Conservation (phyloP, 2,797 vertebrate genomes). For the Pangasius macronema region DNA sequence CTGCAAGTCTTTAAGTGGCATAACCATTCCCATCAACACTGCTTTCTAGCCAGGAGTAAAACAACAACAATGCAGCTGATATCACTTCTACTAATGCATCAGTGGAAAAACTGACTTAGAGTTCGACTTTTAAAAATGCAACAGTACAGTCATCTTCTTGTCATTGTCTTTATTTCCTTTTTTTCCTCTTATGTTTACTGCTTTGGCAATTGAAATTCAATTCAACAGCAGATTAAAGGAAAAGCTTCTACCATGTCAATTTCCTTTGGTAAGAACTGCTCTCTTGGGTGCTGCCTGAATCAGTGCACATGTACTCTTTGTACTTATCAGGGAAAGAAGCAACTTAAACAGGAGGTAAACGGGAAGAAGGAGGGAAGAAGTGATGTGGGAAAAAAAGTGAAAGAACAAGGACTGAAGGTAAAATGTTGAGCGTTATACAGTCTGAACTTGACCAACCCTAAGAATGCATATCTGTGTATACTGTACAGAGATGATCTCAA, state of each 20-base stretch:
- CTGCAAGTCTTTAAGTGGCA: conserved; percentile 83
- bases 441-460: neutral
- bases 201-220: conserved; percentile 4
- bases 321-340: conserved; percentile 59
- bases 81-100: neutral
- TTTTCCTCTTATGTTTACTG: neutral
- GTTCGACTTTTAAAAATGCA: neutral
- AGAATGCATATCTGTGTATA: neutral
- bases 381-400: neutral
- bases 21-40: conserved; percentile 91
- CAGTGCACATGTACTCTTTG: conserved; percentile 57
- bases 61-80: neutral
- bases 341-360: conserved; percentile 35
- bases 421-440: neutral
- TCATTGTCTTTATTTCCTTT: conserved; percentile 29
- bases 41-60: conserved; percentile 19
- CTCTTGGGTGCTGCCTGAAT: conserved; percentile 47
- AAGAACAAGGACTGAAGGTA: neutral
- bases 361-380: neutral
- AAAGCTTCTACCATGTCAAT: conserved; percentile 21
- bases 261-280: conserved; percentile 35
- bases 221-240: conserved; percentile 33
- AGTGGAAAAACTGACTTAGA: conserved; percentile 3
- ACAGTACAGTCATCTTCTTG: conserved; percentile 31
- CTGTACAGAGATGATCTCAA: neutral